Conservation (phyloP, 2,888 invertebrate genomes). For the Keiferia lycopersicella region DNA sequence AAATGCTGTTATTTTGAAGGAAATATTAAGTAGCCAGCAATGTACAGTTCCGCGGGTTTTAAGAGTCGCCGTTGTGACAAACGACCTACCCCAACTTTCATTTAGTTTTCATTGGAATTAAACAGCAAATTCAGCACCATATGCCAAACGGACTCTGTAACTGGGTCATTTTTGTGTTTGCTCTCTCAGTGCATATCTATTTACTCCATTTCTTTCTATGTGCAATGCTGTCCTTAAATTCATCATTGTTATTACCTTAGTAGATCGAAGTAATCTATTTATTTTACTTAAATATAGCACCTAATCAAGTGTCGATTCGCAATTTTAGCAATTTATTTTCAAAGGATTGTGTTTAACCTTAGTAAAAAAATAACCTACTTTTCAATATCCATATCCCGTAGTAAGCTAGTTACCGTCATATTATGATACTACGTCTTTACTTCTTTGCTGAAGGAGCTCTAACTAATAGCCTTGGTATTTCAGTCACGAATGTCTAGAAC, state of each 20-base stretch:
- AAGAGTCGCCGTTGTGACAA: constrained; percentile 65
- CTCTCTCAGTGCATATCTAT: neutral
- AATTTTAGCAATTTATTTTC: no score
- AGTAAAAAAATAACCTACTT: no score
- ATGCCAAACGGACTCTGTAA: constrained; percentile 5
- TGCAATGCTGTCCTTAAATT: no score
- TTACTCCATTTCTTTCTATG: no score
- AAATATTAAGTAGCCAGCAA: constrained; percentile 77
- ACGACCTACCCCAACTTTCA: constrained; percentile 73
- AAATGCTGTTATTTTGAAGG: constrained; percentile 35
- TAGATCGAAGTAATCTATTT: no score
- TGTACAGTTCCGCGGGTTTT: constrained; percentile 62
- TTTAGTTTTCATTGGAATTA: constrained; percentile 74
- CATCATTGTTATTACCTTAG: no score
- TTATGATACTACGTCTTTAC: constrained; percentile 1
- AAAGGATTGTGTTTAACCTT: no score
- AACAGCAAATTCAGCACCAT: constrained; percentile 42
- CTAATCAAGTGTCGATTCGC: no score
- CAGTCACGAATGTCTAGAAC: constrained; percentile 24
- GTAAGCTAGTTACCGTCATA: constrained; percentile 7
- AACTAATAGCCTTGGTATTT: constrained; percentile 19
- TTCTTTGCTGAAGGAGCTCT: constrained; percentile 14
- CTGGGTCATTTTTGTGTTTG: neutral
- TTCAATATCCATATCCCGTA: constrained; percentile 1
- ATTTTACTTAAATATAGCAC: no score